Conservation (phyloP, 2,113 vertebrate genomes). For the Girardinichthys multiradiatus region DNA sequence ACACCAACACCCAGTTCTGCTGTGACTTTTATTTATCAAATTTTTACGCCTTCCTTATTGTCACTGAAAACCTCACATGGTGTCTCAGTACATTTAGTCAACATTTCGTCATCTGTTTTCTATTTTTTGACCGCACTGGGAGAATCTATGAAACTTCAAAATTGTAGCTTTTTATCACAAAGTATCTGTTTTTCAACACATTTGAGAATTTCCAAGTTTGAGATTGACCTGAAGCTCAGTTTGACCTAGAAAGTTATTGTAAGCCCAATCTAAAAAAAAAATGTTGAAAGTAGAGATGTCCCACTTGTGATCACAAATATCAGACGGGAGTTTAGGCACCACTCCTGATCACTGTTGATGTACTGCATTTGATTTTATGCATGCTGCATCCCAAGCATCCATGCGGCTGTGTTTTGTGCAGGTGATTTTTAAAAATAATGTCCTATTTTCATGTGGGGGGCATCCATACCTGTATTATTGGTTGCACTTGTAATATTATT, state of each 20-base stretch:
- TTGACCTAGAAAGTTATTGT: background rate
- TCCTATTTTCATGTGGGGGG: too few species aligned
- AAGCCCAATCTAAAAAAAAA: background rate
- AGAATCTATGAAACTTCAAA: constrained; percentile 11
- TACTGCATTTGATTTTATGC: too few species aligned
- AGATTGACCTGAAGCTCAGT: background rate
- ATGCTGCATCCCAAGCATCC: too few species aligned
- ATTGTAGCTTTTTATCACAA: constrained; percentile 23
- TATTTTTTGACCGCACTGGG: constrained; percentile 2
- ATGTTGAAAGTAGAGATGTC: too few species aligned
- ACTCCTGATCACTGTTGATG: too few species aligned
- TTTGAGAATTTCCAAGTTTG: constrained; percentile 13
- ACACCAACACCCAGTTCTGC: constrained; percentile 40
- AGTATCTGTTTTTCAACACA: background rate
- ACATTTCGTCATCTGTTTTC: background rate
- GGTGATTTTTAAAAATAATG: too few species aligned
- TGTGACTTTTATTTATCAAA: constrained; percentile 2
- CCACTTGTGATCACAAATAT: too few species aligned
- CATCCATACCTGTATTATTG: too few species aligned
- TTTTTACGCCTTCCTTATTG: constrained; percentile 19
- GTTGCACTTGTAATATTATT: too few species aligned
- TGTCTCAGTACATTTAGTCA: constrained; percentile 7
- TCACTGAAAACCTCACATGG: constrained; percentile 4
- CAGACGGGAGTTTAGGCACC: too few species aligned
- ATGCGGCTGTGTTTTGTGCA: too few species aligned